These are phyloP conservation scores for Chloroclysta siterata DNA, from an alignment of 2,888 invertebrate genomes.

Conservation along the genomic window DNA sequence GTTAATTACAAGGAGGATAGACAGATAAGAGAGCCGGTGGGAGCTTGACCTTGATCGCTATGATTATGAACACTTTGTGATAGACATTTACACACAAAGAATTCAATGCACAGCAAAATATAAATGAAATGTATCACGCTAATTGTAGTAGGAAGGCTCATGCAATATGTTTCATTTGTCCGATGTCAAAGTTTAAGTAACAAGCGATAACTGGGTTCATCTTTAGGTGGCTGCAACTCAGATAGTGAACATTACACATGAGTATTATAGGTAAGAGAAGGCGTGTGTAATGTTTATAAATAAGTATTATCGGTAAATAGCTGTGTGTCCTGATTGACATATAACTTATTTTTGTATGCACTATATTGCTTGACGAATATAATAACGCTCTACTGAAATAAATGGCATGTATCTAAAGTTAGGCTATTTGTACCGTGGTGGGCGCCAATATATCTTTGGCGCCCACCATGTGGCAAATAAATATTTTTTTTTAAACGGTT, in stretches of 20 bases:
- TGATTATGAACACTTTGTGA: not conserved
- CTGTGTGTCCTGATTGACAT: not conserved
- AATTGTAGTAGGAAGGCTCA: slow-evolving; percentile 34
- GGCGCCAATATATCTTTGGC: slow-evolving; percentile 6
- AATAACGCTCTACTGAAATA: not conserved
- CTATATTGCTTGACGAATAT: too few species aligned
- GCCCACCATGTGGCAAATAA: not conserved
- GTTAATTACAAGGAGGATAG: too few species aligned
- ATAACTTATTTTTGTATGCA: not conserved
- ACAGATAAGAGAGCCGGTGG: too few species aligned
- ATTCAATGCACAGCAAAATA: not conserved
- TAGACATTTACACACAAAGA: not conserved
- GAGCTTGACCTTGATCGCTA: too few species aligned
- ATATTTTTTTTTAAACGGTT: not conserved
- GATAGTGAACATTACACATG: slow-evolving; percentile 25
- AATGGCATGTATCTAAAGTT: not conserved
- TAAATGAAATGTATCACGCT: slow-evolving; percentile 22
- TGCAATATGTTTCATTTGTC: slow-evolving; percentile 25
- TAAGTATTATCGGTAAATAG: not conserved
- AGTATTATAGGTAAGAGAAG: slow-evolving; percentile 11
- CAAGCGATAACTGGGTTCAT: slow-evolving; percentile 34
- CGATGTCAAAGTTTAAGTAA: slow-evolving; percentile 24
- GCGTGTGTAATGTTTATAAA: slow-evolving; percentile 19
- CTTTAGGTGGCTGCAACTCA: slow-evolving; percentile 16
- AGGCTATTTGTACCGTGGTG: slow-evolving; percentile 3